phyloP scores from a whole-genome alignment of 2,797 vertebrate species.

The Synaphobranchus kaupii region DNA sequence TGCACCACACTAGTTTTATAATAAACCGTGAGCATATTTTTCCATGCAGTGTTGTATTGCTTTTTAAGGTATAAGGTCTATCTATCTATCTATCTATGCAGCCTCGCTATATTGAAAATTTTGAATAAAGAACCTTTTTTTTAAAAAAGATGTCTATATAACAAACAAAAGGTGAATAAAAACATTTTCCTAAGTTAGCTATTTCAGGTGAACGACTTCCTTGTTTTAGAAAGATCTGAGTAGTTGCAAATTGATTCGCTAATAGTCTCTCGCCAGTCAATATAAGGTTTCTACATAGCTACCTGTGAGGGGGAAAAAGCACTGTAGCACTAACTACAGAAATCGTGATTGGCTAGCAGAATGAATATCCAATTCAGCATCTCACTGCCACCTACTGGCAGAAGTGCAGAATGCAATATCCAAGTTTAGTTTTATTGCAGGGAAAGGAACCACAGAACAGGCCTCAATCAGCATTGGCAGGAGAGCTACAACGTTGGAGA shows the following conservation, averaged over 20 bases:
- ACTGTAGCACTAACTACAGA: not conserved
- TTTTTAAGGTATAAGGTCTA: not conserved
- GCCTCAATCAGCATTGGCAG: not conserved
- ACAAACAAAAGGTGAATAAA: not conserved
- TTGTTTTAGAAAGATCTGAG: not conserved
- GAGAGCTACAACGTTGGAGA: not conserved
- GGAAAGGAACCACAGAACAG: not conserved
- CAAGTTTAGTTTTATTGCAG: not conserved
- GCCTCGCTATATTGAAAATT: too few relatives aligned
- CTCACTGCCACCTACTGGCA: not conserved
- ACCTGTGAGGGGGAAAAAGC: not conserved
- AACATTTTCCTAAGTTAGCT: not conserved
- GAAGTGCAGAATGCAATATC: not conserved
- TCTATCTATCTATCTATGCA: not conserved
- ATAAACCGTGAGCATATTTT: not conserved
- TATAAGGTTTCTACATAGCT: not conserved
- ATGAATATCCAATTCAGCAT: slow-evolving; percentile 4
- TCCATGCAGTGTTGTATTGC: not conserved
- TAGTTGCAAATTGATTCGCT: not conserved
- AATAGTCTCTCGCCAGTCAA: not conserved
- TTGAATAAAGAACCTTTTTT: too few relatives aligned
- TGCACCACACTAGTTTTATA: not conserved
- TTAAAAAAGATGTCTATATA: not conserved
- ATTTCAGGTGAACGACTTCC: not conserved
- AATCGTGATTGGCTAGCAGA: not conserved